Evolutionary conservation across 2,888 invertebrate species (phyloP), one percentile per base, ranked within the genome.

Genomic region (Euphydryas editha): DNA sequence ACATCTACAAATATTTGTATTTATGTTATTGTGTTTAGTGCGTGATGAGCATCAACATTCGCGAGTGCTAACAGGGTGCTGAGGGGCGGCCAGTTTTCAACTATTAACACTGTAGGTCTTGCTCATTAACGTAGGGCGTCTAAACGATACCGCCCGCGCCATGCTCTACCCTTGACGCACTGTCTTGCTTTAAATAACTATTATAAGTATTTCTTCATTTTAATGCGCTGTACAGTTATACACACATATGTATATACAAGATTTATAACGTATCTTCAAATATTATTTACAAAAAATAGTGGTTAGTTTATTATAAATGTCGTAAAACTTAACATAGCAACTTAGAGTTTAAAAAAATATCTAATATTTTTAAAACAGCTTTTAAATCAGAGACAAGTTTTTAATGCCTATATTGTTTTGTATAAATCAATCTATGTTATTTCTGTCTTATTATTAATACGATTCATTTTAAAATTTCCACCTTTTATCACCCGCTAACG

Each of bases 101-200:
- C 81, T 83, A 90, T 92, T 92, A 92, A 82, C 92, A 86, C 82
- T 73, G 87, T 90, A 86, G 86, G 90, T 85, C 88, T 84, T 87
- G 81, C 88, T 90, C 76, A 90, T 92, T 92, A 92, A 84, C 92
- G 83, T 77, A 76, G 79, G 76, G 74, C 75, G 81, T 87, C 92
- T 92, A 92, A 92, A 84, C 77, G 85, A 78, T 78, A 78, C 84
- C 79, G 85, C 80, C 78, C 83, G 85, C 75, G 74, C 74, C 71
- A 70, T 69, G 72, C 73, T 72, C 67, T 74, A 73, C 76, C 76
- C 76, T 76, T 76, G 76, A 73, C 62, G 69, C 46, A 56, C 58
- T 60, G 59, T 57, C 44, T 59, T 57, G 46, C 62, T 51, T 59
- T 36, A 54, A 36, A 51, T 63, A 62, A 62, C 55, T 58, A 46